These are phyloP conservation scores for Tor tambroides DNA, from an alignment of 2,113 vertebrate species.

Conservation along the genomic window DNA sequence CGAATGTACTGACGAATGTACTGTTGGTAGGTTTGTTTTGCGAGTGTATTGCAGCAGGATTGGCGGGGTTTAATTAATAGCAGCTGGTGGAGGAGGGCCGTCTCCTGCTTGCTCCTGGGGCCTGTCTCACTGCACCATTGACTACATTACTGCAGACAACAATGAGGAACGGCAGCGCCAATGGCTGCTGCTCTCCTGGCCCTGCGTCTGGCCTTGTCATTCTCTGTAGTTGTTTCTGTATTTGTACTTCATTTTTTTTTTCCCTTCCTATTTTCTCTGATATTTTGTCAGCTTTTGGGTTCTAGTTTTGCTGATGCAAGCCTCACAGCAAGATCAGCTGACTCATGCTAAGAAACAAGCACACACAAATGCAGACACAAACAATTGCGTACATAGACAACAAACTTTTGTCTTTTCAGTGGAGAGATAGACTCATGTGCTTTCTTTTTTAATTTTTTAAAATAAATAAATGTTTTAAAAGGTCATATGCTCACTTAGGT, in stretches of 20 bases:
- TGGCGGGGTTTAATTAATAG: slow-evolving; percentile 66
- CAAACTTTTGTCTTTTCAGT: slow-evolving; percentile 1
- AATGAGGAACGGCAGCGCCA: slow-evolving; percentile 20
- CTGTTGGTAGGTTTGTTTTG: slow-evolving; percentile 21
- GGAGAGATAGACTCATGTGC: not conserved
- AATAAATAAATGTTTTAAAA: too few relatives aligned
- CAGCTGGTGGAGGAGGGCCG: slow-evolving; percentile 63
- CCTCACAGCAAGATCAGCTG: not conserved
- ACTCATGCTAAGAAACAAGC: slow-evolving; percentile 2
- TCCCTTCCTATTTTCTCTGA: not conserved
- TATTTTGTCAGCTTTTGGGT: slow-evolving; percentile 8
- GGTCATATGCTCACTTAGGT: too few relatives aligned
- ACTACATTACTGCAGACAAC: slow-evolving; percentile 49
- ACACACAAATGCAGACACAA: not conserved
- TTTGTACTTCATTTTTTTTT: slow-evolving; percentile 21
- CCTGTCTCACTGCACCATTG: slow-evolving; percentile 53
- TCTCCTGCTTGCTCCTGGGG: slow-evolving; percentile 49
- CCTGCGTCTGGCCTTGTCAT: slow-evolving; percentile 14
- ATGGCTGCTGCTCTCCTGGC: slow-evolving; percentile 32
- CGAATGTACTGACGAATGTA: not conserved
- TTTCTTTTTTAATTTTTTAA: not conserved
- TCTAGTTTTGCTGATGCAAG: slow-evolving; percentile 17
- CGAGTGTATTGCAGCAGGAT: slow-evolving; percentile 50
- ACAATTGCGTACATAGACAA: not conserved
- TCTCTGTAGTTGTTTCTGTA: not conserved